Evolutionary conservation across 2,797 vertebrate genomes (phyloP).

Genomic region (Acridotheres tristis): DNA sequence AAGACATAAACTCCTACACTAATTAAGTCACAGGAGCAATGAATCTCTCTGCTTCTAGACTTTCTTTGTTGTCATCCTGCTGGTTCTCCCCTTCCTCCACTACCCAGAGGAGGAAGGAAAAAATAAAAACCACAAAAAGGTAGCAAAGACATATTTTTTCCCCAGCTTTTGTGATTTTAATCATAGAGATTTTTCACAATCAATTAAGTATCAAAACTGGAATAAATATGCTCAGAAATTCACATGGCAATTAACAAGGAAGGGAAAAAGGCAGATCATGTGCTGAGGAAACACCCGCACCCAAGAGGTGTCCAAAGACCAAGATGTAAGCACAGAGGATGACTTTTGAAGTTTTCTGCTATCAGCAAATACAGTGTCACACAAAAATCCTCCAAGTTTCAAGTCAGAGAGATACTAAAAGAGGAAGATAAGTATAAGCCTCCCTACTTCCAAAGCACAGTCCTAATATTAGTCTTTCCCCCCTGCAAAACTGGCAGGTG

Average conservation of each 20-base stretch:
- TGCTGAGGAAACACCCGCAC: neutral
- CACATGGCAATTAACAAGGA: neutral
- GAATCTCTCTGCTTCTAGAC: neutral
- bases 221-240: neutral
- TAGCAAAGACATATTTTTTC: rapidly evolving
- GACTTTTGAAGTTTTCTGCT: neutral
- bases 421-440: neutral
- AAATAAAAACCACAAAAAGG: neutral
- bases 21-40: neutral
- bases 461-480: neutral
- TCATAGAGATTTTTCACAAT: neutral
- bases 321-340: neutral
- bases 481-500: rapidly evolving
- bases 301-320: neutral
- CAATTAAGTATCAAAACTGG: neutral
- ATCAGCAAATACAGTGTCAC: neutral
- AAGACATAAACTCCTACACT: neutral
- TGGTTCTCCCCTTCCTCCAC: neutral
- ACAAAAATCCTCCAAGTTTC: neutral
- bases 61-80: neutral
- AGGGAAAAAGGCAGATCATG: neutral
- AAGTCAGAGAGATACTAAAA: neutral
- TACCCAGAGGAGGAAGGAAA: neutral
- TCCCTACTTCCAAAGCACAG: neutral
- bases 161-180: neutral